Percentiles rank a stretch among this genome's conserved stretches.
These are phyloP conservation scores for Phorcus lineatus DNA, from an alignment of 2,888 invertebrate species.

Conservation along the genomic window DNA sequence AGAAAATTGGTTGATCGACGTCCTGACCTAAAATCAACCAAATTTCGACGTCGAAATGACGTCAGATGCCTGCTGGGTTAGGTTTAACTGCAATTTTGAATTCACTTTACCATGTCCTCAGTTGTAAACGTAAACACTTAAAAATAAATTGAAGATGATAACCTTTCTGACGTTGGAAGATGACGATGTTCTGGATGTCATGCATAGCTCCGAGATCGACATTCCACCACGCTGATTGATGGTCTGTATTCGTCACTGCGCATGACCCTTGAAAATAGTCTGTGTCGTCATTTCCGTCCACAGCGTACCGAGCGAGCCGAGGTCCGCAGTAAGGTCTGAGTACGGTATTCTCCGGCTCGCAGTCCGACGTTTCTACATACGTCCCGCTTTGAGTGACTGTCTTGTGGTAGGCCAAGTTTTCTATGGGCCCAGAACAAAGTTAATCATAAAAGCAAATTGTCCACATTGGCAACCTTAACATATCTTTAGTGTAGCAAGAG, in stretches of 20 bases:
- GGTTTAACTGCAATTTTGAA: no score
- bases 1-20: no score
- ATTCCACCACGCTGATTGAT: background rate
- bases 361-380: background rate
- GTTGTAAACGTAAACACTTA: no score
- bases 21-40: no score
- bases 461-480: no score
- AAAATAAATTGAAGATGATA: no score
- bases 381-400: background rate
- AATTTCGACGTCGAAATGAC: no score
- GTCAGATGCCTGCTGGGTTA: no score
- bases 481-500: no score
- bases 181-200: background rate
- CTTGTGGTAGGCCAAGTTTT: conserved; percentile 8
- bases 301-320: background rate
- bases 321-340: background rate
- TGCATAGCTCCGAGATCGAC: background rate
- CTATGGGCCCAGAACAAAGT: background rate
- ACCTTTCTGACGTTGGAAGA: background rate
- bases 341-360: background rate
- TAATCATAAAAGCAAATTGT: no score
- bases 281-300: conserved; percentile 8
- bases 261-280: conserved; percentile 1
- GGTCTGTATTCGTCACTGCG: background rate
- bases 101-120: no score